Evolutionary conservation across 2,888 invertebrate species (phyloP).

Genomic region (Poecilobothrus nobilitatus): DNA sequence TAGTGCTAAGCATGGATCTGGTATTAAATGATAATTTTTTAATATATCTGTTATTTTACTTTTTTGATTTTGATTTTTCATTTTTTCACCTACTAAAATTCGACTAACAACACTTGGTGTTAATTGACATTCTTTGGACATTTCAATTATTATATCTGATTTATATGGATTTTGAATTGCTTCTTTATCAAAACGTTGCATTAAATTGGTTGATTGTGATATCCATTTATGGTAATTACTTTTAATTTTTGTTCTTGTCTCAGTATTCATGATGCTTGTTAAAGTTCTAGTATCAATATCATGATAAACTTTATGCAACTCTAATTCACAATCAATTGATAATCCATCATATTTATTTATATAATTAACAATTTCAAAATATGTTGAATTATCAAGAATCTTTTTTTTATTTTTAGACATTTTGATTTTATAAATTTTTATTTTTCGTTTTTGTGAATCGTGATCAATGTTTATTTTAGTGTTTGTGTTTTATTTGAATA

Average conservation of each 20-base stretch:
- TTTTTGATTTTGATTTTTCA: conserved; percentile 28
- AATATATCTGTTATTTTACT: conserved; percentile 32
- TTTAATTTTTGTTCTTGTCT: conserved; percentile 58
- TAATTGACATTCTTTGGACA: conserved; percentile 30
- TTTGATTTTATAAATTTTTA: no score
- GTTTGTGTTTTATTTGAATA: no score
- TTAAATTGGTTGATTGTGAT: conserved; percentile 49
- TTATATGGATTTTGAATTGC: conserved; percentile 23
- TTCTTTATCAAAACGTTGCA: conserved; percentile 31
- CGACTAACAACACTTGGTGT: conserved; percentile 37
- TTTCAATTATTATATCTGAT: conserved; percentile 30
- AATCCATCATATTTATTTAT: conserved; percentile 51
- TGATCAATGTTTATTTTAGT: no score
- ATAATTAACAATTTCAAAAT: conserved; percentile 37
- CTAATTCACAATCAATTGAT: conserved; percentile 53
- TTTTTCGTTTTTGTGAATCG: no score
- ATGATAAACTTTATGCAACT: conserved; percentile 50
- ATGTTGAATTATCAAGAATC: conserved; percentile 29
- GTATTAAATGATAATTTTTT: conserved; percentile 36
- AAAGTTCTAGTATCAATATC: conserved; percentile 52
- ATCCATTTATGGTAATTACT: conserved; percentile 53
- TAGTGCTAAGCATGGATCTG: conserved; percentile 32
- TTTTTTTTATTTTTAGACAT: conserved; percentile 24
- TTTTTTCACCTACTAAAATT: conserved; percentile 35
- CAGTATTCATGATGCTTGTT: conserved; percentile 60